Base-by-base conservation (phyloP, 2,113 vertebrate species). In the Amphilophus citrinellus region DNA sequence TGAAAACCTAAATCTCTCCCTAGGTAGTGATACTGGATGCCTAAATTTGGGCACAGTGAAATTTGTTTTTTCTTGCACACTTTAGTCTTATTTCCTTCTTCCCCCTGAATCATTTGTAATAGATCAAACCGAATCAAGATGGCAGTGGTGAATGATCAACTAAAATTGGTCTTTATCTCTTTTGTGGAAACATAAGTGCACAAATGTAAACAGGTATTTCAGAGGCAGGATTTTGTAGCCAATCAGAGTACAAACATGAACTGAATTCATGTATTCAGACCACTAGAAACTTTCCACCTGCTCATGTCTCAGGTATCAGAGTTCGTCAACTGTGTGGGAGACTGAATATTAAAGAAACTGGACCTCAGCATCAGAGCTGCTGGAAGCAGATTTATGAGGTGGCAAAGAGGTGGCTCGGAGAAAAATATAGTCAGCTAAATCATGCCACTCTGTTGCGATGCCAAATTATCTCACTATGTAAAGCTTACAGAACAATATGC, bases 361-460 rank as follows among this genome's bases (percentile, higher is more conserved):
- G 88, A 92, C 84, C 86, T 82, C 47, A 8, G 87, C 73, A 83
- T 90, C 79, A 81, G 79, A 91, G 86, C 83, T 88, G 88, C 80
- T 88, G 87, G 91, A 47, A 88, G 79, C 87, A 91, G 91, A 95
- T 95, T 95, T 94, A 94, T 86, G 89, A 94, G 86, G 88, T 93
- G 89, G 79, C 89, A 84, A 79, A 61, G 82, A 91, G 89, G 91
- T 88, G 91, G 80, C 89, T 83, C 84, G 71, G 79, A 90, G 88
- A 84, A 95, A 93, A 93, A 93, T 95, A 93, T 86, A 85, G 91
- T 90, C 53, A 0, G 88, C 75, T 95, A 94, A 95, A 95, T 95
- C 94, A 93, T 88, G 91, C 61, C 82, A 83, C 76, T 87, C 76
- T 84, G 87, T 89, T 77, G 61, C 87, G 76, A 89, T 89, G 93